Percentiles rank a stretch among this genome's conserved stretches.
These are phyloP conservation scores for Furcula furcula DNA, from an alignment of 2,888 invertebrate species.

Conservation along the genomic window DNA sequence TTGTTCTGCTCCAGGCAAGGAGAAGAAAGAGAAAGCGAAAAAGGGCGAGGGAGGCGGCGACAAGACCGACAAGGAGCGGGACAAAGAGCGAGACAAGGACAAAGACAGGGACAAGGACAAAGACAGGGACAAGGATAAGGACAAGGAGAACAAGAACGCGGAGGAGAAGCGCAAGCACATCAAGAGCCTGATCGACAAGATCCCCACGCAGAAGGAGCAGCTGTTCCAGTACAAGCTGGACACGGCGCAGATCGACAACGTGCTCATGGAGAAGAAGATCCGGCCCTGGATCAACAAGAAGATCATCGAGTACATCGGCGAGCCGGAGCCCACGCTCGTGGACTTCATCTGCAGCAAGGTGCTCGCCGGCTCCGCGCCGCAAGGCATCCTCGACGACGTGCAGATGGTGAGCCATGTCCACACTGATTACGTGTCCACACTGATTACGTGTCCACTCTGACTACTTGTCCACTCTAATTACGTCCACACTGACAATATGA, in stretches of 20 bases:
- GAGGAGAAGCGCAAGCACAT: conserved; percentile 98
- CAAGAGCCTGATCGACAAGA: conserved; percentile 98
- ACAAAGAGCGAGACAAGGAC: conserved; percentile 45
- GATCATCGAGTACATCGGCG: conserved; percentile 99
- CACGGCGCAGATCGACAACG: conserved; percentile 88
- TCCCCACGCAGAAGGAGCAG: conserved; percentile 98
- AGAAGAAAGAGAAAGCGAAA: conserved; percentile 52
- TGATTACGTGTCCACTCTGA: too few relatives aligned
- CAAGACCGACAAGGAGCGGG: conserved; percentile 51
- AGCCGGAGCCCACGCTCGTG: conserved; percentile 98
- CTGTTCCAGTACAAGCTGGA: conserved; percentile 97
- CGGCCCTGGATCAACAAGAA: conserved; percentile 99
- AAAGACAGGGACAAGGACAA: conserved; percentile 88
- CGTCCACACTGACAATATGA: too few relatives aligned
- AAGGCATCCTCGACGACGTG: conserved; percentile 98
- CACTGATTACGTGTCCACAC: not conserved
- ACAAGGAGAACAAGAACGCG: conserved; percentile 84
- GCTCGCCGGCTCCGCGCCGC: conserved; percentile 94
- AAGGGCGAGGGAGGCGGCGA: conserved; percentile 84
- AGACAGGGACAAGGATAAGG: conserved; percentile 97
- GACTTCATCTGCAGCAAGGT: conserved; percentile 99
- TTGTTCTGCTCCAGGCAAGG: conserved; percentile 35
- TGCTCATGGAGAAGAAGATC: conserved; percentile 96
- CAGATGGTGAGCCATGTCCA: conserved; percentile 89
- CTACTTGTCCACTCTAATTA: too few relatives aligned